These are phyloP conservation scores for Chironomus striatipennis DNA, from an alignment of 1,140 invertebrate species.

Conservation along the genomic window DNA sequence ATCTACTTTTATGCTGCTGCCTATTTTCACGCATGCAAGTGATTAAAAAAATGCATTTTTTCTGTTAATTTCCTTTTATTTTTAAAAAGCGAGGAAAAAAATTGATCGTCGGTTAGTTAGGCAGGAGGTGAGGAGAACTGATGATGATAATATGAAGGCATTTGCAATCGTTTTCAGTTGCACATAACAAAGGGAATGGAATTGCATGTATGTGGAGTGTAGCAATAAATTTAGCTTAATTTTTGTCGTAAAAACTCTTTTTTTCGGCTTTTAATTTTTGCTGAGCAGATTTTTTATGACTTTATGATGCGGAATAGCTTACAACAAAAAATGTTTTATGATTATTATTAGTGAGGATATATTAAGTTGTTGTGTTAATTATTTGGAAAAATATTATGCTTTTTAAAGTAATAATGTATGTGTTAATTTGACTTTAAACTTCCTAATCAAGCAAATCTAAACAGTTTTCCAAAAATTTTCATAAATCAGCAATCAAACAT, in stretches of 20 bases:
- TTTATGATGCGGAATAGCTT: too few species aligned
- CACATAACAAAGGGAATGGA: not conserved
- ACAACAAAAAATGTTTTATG: too few species aligned
- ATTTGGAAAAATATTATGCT: too few species aligned
- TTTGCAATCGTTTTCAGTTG: not conserved
- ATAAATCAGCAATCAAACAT: too few species aligned
- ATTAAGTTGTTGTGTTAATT: too few species aligned
- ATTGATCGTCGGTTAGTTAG: not conserved
- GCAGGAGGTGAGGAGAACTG: not conserved
- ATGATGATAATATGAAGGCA: conserved; percentile 13
- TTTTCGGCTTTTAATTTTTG: too few species aligned
- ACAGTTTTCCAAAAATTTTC: too few species aligned
- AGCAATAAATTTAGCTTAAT: conserved; percentile 14
- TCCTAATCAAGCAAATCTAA: too few species aligned
- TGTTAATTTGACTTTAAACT: too few species aligned
- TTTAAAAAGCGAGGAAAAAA: not conserved
- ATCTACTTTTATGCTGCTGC: not conserved
- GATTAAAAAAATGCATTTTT: conserved; percentile 4
- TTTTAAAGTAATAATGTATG: too few species aligned
- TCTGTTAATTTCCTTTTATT: conserved; percentile 8
- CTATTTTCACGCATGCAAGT: not conserved
- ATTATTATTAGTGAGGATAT: too few species aligned
- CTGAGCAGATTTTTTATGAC: too few species aligned
- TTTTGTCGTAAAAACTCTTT: not conserved
- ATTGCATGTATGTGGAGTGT: not conserved